Conservation (phyloP, 2,113 vertebrate genomes). For the Hydropotes inermis region DNA sequence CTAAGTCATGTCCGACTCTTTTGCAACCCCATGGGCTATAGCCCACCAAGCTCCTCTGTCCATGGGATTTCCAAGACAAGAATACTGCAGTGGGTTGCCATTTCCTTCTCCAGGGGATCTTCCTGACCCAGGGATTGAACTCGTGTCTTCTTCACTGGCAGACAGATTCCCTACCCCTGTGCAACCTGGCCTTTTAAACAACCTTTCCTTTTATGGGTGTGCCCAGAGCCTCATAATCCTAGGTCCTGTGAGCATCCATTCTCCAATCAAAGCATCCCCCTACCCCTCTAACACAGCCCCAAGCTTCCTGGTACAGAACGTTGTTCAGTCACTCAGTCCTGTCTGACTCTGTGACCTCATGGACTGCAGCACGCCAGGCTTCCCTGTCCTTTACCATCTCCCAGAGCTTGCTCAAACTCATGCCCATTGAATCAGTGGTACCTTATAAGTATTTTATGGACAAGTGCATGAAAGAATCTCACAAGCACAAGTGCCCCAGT, state of each 20-base stretch:
- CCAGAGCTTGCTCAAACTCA: not conserved
- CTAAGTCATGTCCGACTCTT: not conserved
- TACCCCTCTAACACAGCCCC: not conserved
- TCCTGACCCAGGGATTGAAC: not conserved
- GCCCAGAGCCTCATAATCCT: not conserved
- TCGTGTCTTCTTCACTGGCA: accelerated
- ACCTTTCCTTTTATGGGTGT: not conserved
- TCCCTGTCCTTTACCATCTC: not conserved
- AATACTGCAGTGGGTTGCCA: not conserved
- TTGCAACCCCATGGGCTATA: not conserved
- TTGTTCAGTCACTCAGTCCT: not conserved
- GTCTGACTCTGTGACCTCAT: not conserved
- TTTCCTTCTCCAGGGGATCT: not conserved
- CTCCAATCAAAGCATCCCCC: not conserved
- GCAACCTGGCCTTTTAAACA: not conserved
- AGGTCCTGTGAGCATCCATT: not conserved
- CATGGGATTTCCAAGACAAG: not conserved
- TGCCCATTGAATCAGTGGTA: not conserved
- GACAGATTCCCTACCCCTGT: not conserved
- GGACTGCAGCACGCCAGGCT: not conserved
- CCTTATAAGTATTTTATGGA: not conserved
- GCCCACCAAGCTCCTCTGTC: not conserved
- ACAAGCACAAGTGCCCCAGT: not conserved
- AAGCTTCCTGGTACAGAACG: not conserved
- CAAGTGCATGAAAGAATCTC: not conserved